Evolutionary conservation across 2,888 invertebrate genomes (phyloP), one percentile per base, ranked within the genome.

Genomic region (Tribolium freemani): DNA sequence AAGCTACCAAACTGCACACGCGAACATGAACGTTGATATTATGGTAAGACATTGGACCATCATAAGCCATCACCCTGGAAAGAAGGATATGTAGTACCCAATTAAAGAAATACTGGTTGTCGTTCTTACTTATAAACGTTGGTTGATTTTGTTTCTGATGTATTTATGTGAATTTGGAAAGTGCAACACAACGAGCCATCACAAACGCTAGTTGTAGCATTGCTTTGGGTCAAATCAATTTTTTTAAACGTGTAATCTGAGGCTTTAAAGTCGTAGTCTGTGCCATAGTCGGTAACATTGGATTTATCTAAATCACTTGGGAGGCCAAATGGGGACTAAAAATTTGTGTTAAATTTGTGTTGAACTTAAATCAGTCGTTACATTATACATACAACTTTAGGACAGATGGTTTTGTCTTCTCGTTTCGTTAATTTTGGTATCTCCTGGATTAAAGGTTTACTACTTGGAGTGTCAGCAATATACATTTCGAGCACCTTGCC

Each of bases 1-100:
- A 82, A n/a, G 79, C 75, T 8, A 82, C 13, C 5, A 82, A 30
- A 44, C 71, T 69, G 72, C 82, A 82, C 6, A 80, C 54, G 44
- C 75, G 76, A 4, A 79, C 68, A 26, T 67, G 56, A 5, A 71
- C 48, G 4, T 67, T 10, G 5, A 21, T 10, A 1, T 64, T 48
- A 5, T 63, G 60, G 13, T 50, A 58, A 11, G 11, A 11, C 1
- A 71, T 10, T 2, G 61, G 56, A 30, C 80, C 81, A 13, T 72
- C 73, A 38, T 72, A 81, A 16, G 78, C 79, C 68, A 79, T 74
- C 9, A 79, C 46, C 54, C 77, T 78, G 53, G 4, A 5, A n/a
- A 10, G n/a, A 26, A 21, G 0, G 5, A 26, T 26, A 5, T 26
- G 3, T 26, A n/a, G n/a, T n/a, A 16, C 16, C 16, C 16, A 26